Evolutionary conservation across 2,113 vertebrate species (phyloP).

Genomic region (Pseudolaguvia tuberculata): DNA sequence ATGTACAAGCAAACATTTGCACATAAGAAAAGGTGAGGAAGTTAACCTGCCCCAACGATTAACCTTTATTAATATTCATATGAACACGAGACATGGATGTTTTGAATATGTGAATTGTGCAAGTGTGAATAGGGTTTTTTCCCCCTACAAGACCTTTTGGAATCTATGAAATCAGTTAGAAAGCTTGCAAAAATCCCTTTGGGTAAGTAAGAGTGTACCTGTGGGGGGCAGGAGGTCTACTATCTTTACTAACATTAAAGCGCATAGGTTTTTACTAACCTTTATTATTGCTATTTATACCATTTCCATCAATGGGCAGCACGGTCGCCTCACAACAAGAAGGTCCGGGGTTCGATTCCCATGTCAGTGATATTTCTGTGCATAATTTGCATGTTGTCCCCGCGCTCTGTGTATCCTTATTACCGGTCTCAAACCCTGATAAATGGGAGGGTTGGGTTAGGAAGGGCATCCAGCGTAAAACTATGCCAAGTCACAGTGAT

Average conservation of each 20-base stretch:
- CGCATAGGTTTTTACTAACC: neutral
- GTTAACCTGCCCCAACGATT: neutral
- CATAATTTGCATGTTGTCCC: too few species aligned
- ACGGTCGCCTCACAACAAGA: too few species aligned
- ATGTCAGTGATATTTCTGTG: too few species aligned
- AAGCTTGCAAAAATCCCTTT: neutral
- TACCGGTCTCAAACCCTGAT: too few species aligned
- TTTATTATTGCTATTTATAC: too few species aligned
- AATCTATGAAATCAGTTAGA: neutral
- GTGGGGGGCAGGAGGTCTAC: neutral
- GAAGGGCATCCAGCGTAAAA: too few species aligned
- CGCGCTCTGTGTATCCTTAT: too few species aligned
- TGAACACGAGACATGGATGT: neutral
- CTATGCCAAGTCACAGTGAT: too few species aligned
- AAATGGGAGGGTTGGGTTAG: too few species aligned
- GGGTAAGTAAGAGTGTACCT: too few species aligned
- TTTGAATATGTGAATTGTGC: neutral
- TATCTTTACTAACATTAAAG: conserved; percentile 10
- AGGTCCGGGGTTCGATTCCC: too few species aligned
- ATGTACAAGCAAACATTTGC: neutral
- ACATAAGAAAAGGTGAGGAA: neutral
- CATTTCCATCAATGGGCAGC: neutral
- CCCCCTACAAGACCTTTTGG: neutral
- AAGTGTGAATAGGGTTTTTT: neutral
- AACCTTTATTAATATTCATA: neutral